Evolutionary conservation across 2,888 invertebrate species (phyloP).

Genomic region (Bibio marci): DNA sequence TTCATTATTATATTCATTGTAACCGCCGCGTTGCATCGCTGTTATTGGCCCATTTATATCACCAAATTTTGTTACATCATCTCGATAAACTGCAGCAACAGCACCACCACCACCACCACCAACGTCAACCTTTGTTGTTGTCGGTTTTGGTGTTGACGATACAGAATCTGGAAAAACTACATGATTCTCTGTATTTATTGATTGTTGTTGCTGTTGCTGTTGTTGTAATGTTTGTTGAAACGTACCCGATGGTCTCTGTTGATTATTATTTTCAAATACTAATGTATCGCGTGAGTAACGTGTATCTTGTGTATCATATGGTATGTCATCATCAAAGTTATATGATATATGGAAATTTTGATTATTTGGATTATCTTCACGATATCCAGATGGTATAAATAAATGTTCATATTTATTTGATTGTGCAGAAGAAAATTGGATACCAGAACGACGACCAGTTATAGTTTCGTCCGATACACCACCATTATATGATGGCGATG

Average conservation of each 20-base stretch:
- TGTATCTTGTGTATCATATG: conserved; percentile 13
- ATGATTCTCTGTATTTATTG: conserved; percentile 15
- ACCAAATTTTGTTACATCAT: conserved; percentile 30
- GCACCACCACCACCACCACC: too few species aligned
- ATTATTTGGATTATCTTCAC: conserved; percentile 25
- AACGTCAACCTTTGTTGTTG: not conserved
- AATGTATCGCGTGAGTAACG: conserved; percentile 17
- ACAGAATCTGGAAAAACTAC: conserved; percentile 8
- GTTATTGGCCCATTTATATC: conserved; percentile 29
- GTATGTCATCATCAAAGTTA: conserved; percentile 18
- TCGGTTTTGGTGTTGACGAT: not conserved
- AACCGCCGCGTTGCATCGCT: conserved; percentile 16
- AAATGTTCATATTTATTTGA: conserved; percentile 23
- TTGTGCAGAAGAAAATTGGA: conserved; percentile 27
- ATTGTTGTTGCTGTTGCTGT: conserved; percentile 15
- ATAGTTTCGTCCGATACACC: conserved; percentile 5
- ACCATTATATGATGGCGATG: not conserved
- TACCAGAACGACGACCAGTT: conserved; percentile 24
- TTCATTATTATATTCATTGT: conserved; percentile 7
- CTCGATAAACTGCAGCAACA: conserved; percentile 17
- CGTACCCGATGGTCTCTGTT: conserved; percentile 13
- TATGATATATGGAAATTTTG: conserved; percentile 18
- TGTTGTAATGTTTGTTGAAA: conserved; percentile 9
- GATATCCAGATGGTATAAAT: conserved; percentile 27
- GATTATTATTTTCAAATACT: not conserved